phyloP scores from a whole-genome alignment of 1,140 invertebrate species.

The Penaeus chinensis region DNA sequence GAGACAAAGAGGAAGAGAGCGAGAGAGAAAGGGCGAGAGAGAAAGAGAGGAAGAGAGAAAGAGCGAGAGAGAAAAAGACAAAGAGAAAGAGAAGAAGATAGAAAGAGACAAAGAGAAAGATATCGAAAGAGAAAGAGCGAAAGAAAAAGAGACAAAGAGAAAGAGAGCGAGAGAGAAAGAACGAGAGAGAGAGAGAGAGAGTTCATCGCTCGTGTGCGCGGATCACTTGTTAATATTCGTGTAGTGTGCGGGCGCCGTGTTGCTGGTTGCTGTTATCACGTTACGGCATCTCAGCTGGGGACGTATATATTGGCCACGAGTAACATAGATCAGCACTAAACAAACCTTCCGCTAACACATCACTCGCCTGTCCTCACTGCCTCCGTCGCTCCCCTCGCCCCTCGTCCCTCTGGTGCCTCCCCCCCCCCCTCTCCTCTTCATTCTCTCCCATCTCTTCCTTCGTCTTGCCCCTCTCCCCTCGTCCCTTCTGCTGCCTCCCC shows the following conservation, averaged over 20 bases:
- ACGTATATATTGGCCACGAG: slow-evolving; percentile 55
- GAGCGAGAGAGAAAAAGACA: too few species aligned
- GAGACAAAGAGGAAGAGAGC: too few species aligned
- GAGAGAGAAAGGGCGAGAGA: too few species aligned
- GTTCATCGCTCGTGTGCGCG: background rate
- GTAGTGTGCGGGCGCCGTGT: slow-evolving; percentile 37
- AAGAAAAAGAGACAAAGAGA: too few species aligned
- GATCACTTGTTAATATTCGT: slow-evolving; percentile 36
- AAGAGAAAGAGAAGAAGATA: too few species aligned
- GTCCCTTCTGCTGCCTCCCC: background rate
- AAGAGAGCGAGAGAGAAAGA: too few species aligned
- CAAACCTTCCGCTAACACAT: slow-evolving; percentile 47
- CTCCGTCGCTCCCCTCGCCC: background rate
- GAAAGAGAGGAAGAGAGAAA: too few species aligned
- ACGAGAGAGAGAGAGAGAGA: background rate
- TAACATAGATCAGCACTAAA: slow-evolving; percentile 53
- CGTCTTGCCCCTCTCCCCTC: background rate
- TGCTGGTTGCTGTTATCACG: slow-evolving; percentile 50
- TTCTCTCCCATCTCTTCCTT: background rate
- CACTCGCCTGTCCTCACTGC: slow-evolving; percentile 21
- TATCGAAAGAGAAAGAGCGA: too few species aligned
- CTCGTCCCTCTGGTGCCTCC: background rate
- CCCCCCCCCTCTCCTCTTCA: too few species aligned
- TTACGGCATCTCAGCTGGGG: slow-evolving; percentile 47
- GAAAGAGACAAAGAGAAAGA: too few species aligned